Conservation (phyloP, 2,797 vertebrate genomes). For the Molossus alvarezi region DNA sequence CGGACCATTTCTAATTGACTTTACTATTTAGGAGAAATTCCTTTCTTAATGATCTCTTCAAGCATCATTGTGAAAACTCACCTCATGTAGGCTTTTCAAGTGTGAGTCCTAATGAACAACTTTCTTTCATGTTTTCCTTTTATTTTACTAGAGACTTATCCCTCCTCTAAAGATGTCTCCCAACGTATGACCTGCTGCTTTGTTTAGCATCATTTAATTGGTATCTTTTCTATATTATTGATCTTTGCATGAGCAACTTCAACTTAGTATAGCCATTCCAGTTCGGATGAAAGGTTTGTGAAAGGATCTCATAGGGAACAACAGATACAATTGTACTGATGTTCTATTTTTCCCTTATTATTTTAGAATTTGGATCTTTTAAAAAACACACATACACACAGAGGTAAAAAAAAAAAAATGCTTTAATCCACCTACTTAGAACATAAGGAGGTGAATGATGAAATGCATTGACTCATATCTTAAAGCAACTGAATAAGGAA, state of each 20-base stretch:
- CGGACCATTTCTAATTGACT: constrained; percentile 81
- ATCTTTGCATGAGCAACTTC: constrained; percentile 49
- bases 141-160: constrained; percentile 79
- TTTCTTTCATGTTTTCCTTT: constrained; percentile 74
- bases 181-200: constrained; percentile 65
- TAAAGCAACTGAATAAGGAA: neutral
- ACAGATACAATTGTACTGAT: constrained; percentile 1
- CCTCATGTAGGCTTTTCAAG: constrained; percentile 74
- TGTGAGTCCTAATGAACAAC: constrained; percentile 79
- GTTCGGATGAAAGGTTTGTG: neutral
- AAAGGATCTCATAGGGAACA: neutral
- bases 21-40: constrained; percentile 80
- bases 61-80: constrained; percentile 73
- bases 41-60: constrained; percentile 84
- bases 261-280: constrained; percentile 30
- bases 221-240: constrained; percentile 69
- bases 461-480: neutral
- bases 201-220: constrained; percentile 81
- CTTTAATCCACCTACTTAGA: neutral
- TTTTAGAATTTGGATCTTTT: neutral
- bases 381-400: neutral
- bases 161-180: constrained; percentile 51
- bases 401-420: neutral
- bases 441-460: neutral
- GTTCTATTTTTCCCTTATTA: neutral